A percentile compares a stretch with the other conserved stretches of the same genome.
Conservation (phyloP, 2,113 vertebrate genomes). For the Rhegmatorhina hoffmannsi region DNA sequence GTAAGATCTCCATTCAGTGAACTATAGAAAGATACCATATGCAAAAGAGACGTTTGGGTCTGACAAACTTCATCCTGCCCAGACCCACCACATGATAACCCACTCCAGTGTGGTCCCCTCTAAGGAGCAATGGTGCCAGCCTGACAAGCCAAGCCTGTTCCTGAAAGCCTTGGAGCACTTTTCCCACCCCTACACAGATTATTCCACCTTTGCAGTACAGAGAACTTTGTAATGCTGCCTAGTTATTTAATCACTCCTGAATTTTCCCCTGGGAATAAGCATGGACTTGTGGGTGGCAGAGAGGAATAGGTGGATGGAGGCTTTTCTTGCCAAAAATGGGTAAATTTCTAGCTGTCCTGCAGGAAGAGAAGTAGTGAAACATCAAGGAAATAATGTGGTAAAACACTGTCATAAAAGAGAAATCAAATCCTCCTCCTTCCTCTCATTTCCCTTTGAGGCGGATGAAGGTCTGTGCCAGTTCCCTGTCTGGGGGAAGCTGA, state of each 20-base stretch:
- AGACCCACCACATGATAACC: not conserved
- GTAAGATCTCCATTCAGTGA: not conserved
- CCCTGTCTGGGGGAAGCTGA: not conserved
- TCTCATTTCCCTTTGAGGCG: not conserved
- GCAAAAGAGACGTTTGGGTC: not conserved
- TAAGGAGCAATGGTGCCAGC: not conserved
- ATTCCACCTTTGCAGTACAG: not conserved
- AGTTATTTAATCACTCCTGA: not conserved
- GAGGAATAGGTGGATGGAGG: not conserved
- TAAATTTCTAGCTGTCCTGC: not conserved
- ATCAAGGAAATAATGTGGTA: not conserved
- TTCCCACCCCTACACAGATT: not conserved
- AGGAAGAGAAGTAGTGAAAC: not conserved
- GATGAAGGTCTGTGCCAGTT: not conserved
- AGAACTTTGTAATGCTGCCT: not conserved
- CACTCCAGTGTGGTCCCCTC: not conserved
- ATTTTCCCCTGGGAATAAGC: not conserved
- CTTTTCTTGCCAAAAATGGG: not conserved
- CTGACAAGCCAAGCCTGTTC: not conserved
- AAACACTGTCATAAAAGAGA: not conserved
- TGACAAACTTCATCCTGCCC: not conserved
- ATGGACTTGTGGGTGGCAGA: not conserved
- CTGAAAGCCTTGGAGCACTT: not conserved
- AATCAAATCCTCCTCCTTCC: not conserved
- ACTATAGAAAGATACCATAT: not conserved